Percentiles rank a stretch among this genome's conserved stretches.
These are phyloP conservation scores for Uropsilus gracilis DNA, from an alignment of 2,113 vertebrate species.

Conservation along the genomic window DNA sequence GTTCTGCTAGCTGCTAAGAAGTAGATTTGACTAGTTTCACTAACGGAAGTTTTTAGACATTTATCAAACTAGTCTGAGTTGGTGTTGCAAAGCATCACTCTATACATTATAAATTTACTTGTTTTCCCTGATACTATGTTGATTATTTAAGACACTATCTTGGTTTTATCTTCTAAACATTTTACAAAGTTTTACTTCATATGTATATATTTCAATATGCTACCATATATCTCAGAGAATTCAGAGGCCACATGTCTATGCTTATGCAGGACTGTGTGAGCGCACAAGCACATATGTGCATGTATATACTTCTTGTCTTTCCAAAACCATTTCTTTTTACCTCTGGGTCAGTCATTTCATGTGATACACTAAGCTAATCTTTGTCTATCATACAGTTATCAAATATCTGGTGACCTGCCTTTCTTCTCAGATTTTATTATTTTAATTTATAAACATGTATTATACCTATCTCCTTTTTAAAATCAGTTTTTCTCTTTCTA, in stretches of 20 bases:
- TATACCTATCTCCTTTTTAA: too few relatives aligned
- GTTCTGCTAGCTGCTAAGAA: neutral
- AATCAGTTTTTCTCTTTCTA: too few relatives aligned
- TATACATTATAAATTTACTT: neutral
- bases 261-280: accelerated
- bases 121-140: neutral
- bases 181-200: neutral
- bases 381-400: neutral
- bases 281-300: accelerated
- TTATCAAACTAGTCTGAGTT: neutral
- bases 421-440: too few relatives aligned
- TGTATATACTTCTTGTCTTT: neutral
- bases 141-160: neutral
- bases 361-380: neutral
- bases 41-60: neutral
- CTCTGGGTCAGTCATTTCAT: neutral
- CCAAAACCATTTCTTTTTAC: neutral
- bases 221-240: neutral
- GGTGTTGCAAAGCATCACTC: neutral
- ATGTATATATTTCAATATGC: neutral
- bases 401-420: neutral
- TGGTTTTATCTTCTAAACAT: neutral
- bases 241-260: neutral
- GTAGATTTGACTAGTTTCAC: neutral
- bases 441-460: too few relatives aligned